Percentiles rank a stretch among this genome's conserved stretches.
phyloP scores from a whole-genome alignment of 2,888 invertebrate species.

The Chouioia cunea region DNA sequence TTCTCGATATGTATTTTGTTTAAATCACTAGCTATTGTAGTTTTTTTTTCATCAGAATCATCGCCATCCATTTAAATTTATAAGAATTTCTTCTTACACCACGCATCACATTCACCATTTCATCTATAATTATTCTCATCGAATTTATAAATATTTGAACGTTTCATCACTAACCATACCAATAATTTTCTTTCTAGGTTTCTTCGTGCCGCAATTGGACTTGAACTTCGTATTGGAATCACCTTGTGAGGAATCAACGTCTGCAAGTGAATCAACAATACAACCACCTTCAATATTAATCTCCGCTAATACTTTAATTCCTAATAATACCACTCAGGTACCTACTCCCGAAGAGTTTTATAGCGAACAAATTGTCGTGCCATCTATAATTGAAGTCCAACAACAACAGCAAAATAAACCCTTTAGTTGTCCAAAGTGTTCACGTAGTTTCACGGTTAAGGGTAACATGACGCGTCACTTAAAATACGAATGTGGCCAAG shows the following conservation, averaged over 20 bases:
- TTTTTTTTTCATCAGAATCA: no score
- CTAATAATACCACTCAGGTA: no score
- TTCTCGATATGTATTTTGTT: no score
- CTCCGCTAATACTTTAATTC: no score
- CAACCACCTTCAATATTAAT: no score
- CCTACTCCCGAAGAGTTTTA: constrained; percentile 9
- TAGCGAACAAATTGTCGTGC: neutral
- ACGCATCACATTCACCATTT: neutral
- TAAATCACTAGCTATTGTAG: no score
- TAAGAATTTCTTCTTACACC: neutral
- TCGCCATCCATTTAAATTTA: no score
- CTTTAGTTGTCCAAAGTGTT: constrained; percentile 64
- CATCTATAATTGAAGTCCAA: no score
- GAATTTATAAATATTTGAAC: no score
- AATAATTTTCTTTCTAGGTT: constrained; percentile 55
- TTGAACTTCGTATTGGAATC: constrained; percentile 54
- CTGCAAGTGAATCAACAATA: neutral
- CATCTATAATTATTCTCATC: no score
- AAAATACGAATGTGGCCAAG: constrained; percentile 64
- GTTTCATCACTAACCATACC: constrained; percentile 21
- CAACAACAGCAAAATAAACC: constrained; percentile 49
- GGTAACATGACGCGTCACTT: constrained; percentile 65
- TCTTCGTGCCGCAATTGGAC: constrained; percentile 56
- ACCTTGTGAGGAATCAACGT: neutral
- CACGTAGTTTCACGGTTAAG: constrained; percentile 61